Conservation (phyloP, 1,140 invertebrate genomes). For the Rhopalosiphum maidis region DNA sequence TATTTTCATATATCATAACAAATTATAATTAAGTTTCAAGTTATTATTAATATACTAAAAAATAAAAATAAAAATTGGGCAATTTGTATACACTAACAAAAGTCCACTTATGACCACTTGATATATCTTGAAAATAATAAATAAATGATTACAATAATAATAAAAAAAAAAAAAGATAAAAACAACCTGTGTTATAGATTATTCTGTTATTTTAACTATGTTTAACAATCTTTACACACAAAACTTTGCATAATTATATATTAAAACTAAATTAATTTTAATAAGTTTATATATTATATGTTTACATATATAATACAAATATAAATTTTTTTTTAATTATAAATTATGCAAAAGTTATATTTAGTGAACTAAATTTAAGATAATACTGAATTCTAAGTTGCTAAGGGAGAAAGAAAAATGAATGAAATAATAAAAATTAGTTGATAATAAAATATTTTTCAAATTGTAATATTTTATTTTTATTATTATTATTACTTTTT, state of each 20-base stretch:
- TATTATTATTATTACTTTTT: conserved; percentile 47
- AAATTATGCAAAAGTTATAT: conserved; percentile 50
- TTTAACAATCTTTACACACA: conserved; percentile 54
- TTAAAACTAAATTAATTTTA: conserved; percentile 49
- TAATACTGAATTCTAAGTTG: conserved; percentile 56
- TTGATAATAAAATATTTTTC: conserved; percentile 47
- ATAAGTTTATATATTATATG: conserved; percentile 38
- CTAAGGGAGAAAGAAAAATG: conserved; percentile 32
- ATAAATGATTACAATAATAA: conserved; percentile 48
- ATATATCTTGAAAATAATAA: conserved; percentile 55
- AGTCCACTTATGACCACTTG: conserved; percentile 36
- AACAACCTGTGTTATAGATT: conserved; percentile 47
- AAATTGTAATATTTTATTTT: conserved; percentile 55
- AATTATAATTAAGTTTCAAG: conserved; percentile 53
- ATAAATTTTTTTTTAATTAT: conserved; percentile 6
- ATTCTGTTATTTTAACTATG: conserved; percentile 55
- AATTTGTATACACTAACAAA: conserved; percentile 43
- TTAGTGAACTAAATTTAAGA: conserved; percentile 51
- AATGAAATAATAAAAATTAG: conserved; percentile 52
- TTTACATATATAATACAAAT: conserved; percentile 42
- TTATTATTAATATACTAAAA: conserved; percentile 55
- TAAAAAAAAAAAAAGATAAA: conserved; percentile 30
- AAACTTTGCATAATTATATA: conserved; percentile 43
- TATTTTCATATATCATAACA: conserved; percentile 56
- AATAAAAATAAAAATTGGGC: conserved; percentile 51